Evolutionary conservation across 2,113 vertebrate species (phyloP), one percentile per base, ranked within the genome.

Genomic region (Cairina moschata): DNA sequence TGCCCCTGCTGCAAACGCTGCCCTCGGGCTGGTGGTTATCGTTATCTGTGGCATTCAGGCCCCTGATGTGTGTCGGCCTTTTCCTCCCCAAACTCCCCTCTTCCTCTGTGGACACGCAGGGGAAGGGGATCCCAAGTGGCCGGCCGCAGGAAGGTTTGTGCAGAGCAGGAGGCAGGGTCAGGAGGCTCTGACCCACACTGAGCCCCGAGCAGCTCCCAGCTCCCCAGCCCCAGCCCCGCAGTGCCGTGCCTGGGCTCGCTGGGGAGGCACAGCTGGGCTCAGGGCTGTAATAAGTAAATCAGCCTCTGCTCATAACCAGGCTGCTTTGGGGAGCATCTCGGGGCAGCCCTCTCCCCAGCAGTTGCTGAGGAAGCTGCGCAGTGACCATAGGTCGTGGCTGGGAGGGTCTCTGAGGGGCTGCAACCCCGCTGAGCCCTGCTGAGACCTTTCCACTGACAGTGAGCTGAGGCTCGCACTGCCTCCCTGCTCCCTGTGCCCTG

Each of bases 151-250:
- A 26, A 66, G 17, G 34, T 28, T 31, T 32, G 42, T 26, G 74
- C 9, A 11, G 63, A 62, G 90, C 62, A 34, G 34, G 62, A 68
- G 13, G 11, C 6, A 17, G 44, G 28, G 60, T 65, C 17, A 3
- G 3, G 26, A 38, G 84, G 40, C 22, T 94, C 14, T 42, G 29
- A 12, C 12, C 25, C 1, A 7, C 10, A 17, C 7, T 22, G 73
- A 85, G 31, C 58, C 31, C 65, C 1, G 9, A 6, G 32, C 23
- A 40, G 32, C 22, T 13, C 40, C 34, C 58, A 40, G 32, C 22
- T 13, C 40, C 34, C 48, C 1, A 0, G 0, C 54, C 34, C 31
- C 44, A 48, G 36, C 36, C n/a, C 31, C 31, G 38, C 50, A 8
- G 55, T 18, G 68, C 83, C 1, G 3, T 6, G 16, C 32, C 21